Evolutionary conservation across 2,888 invertebrate genomes (phyloP), one percentile per base, ranked within the genome.

Genomic region (Gymnoscelis rufifasciata): DNA sequence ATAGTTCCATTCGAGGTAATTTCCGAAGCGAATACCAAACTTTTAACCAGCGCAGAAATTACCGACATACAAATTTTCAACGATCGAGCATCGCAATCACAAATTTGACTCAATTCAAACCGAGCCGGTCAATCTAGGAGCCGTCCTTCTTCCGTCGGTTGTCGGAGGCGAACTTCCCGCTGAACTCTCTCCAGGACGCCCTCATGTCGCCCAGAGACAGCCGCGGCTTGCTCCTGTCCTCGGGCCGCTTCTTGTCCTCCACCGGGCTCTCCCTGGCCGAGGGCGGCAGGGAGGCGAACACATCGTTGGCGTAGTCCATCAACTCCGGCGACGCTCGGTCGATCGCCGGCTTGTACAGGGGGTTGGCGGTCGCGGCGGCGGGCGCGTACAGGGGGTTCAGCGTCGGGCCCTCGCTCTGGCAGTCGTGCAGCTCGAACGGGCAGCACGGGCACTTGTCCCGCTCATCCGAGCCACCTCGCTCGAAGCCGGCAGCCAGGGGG

Each of bases 161-260:
- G 3, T 74, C 74, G 0, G 71, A 63, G 10, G 44, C 52, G 36
- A 75, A 75, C 44, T 71, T 74, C 1, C 71, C 74, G 47, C 74
- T 75, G 35, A 78, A 73, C 42, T 73, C 75, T 6, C 68, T 54
- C 78, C 78, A 77, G 1, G 77, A 71, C 1, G 75, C 76, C 23
- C 73, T 53, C 59, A 77, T 62, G 24, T 78, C 77, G 0, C 72
- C 77, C 2, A 76, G 47, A 1, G 75, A 71, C 2, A 73, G 45
- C 19, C 71, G 43, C 6, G 70, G 51, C 29, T 44, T 47, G 0
- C 46, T 31, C 41, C 42, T 26, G 31, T 54, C 52, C 12, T 54
- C 52, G 1, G 36, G 19, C 4, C 51, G 46, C 31, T 59, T 59
- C 24, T 45, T 44, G 6, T 46, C 50, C 1, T 49, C 49, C 0